phyloP scores from a whole-genome alignment of 2,888 invertebrate genomes.

The Drosophila meridiana region DNA sequence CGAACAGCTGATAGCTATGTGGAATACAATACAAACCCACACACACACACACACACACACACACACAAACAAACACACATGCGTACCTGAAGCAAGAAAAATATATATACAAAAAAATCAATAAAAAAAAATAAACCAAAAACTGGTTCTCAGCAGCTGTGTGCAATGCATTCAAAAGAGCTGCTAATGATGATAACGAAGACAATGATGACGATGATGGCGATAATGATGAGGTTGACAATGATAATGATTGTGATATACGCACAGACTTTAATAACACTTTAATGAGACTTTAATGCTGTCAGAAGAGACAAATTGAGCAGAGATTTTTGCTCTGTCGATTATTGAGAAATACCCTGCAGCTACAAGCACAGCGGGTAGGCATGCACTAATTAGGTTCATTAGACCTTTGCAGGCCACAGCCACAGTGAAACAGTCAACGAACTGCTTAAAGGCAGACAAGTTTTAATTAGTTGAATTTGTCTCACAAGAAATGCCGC shows the following conservation, averaged over 20 bases:
- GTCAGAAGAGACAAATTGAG: constrained; percentile 26
- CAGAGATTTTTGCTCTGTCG: constrained; percentile 1
- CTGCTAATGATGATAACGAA: constrained; percentile 22
- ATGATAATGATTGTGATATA: constrained; percentile 22
- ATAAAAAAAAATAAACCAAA: constrained; percentile 33
- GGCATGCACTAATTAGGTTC: constrained; percentile 39
- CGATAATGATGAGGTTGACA: constrained; percentile 21
- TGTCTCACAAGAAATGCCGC: background rate
- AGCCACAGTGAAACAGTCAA: background rate
- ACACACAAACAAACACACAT: background rate
- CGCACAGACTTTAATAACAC: constrained; percentile 10
- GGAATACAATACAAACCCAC: constrained; percentile 25
- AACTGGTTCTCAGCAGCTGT: constrained; percentile 54
- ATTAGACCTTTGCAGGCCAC: background rate
- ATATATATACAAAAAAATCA: constrained; percentile 38
- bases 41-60: background rate
- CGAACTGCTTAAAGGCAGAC: constrained; percentile 22
- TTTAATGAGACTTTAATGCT: constrained; percentile 15
- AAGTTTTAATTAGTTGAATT: constrained; percentile 19
- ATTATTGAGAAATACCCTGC: constrained; percentile 32
- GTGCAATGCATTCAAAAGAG: constrained; percentile 45
- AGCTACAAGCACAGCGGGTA: constrained; percentile 29
- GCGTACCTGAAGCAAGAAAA: constrained; percentile 8
- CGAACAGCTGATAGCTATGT: constrained; percentile 55
- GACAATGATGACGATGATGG: constrained; percentile 8